Evolutionary conservation across 37 sponge, comb jelly and placozoan species (phyloP).

Genomic region (Geodia barretti): DNA sequence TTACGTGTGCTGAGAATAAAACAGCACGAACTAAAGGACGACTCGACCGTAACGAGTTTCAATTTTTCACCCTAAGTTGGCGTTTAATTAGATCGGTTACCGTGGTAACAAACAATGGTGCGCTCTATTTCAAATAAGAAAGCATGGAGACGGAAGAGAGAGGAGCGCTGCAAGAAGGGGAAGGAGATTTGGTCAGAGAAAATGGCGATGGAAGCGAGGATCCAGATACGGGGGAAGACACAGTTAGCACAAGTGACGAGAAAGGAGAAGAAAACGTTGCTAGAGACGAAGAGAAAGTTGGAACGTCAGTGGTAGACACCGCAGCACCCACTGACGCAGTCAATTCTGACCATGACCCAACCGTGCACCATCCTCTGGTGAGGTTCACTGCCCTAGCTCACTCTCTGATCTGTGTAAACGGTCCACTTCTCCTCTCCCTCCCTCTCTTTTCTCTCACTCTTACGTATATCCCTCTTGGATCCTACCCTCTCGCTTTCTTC

Average conservation of each 20-base stretch:
- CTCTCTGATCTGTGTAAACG: neutral
- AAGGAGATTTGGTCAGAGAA: too few relatives aligned
- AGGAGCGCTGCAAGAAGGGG: too few relatives aligned
- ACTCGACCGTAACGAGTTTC: neutral
- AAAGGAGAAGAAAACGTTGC: too few relatives aligned
- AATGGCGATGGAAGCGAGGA: neutral
- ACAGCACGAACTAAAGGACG: too few relatives aligned
- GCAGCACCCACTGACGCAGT: neutral
- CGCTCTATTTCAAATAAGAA: neutral
- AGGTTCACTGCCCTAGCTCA: neutral
- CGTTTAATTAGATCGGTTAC: neutral
- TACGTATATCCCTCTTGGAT: too few relatives aligned
- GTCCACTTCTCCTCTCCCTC: neutral
- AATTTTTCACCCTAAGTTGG: neutral
- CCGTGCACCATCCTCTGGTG: neutral
- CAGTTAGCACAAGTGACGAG: neutral
- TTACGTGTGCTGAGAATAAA: too few relatives aligned
- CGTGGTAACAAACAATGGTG: neutral
- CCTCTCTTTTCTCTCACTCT: neutral
- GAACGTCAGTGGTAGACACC: neutral
- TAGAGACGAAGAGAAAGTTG: neutral
- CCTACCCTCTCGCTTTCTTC: neutral
- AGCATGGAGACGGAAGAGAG: too few relatives aligned
- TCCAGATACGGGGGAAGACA: too few relatives aligned
- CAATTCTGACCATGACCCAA: neutral